A percentile compares a stretch with the other conserved stretches of the same genome.
phyloP scores from a whole-genome alignment of 2,888 invertebrate genomes.

The Lasioglossum marginatum region DNA sequence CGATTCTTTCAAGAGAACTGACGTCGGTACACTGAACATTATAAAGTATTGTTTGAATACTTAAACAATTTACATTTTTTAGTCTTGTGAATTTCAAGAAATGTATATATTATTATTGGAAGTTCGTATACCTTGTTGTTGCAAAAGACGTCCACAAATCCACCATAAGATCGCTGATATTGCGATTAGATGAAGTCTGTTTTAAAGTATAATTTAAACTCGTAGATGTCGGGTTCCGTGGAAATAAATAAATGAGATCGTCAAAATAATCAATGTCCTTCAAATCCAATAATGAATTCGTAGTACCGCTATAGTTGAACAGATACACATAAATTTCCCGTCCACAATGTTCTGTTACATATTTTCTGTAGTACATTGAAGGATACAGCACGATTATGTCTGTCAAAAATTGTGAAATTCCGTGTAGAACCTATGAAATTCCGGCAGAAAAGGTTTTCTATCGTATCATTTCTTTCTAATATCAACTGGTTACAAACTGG shows the following conservation, averaged over 20 bases:
- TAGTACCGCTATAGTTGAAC: not conserved
- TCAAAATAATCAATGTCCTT: not conserved
- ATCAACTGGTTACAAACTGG: not conserved
- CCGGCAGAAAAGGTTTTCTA: too few relatives aligned
- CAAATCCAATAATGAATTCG: not conserved
- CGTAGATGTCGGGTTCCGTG: not conserved
- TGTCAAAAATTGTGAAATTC: constrained; percentile 1
- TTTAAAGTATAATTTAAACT: not conserved
- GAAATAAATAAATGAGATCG: not conserved
- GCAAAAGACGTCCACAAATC: not conserved
- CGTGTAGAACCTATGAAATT: not conserved
- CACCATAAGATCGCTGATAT: not conserved
- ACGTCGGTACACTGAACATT: not conserved
- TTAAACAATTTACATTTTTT: not conserved
- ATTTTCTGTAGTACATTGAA: not conserved
- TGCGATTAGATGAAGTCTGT: not conserved
- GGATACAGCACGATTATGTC: not conserved
- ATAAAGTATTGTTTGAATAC: not conserved
- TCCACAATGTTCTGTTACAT: not conserved
- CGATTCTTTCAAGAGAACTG: not conserved
- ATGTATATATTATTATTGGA: not conserved
- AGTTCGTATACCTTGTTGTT: not conserved
- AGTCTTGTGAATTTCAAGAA: not conserved
- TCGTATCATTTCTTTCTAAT: not conserved
- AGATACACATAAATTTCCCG: not conserved